A percentile compares a stretch with the other conserved stretches of the same genome.
These are phyloP conservation scores for Gorsachius goisagi DNA, from an alignment of 2,113 vertebrate genomes.

Conservation along the genomic window DNA sequence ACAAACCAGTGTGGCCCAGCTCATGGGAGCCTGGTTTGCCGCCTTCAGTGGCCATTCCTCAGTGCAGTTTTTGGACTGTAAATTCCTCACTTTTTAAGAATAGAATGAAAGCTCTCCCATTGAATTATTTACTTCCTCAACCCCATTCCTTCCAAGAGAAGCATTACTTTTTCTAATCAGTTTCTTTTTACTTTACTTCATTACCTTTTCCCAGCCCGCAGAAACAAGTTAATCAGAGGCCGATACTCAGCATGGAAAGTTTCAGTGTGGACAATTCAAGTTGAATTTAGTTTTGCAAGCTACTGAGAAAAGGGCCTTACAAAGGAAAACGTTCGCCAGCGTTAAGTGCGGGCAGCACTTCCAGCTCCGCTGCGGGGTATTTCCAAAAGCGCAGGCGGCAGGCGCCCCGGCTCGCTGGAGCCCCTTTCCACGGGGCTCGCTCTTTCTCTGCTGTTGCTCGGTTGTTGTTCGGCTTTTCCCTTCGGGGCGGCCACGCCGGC, in stretches of 20 bases:
- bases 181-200: background rate
- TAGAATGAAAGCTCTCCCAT: background rate
- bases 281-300: background rate
- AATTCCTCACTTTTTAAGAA: background rate
- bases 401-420: too few relatives aligned
- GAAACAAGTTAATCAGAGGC: background rate
- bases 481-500: fast-evolving
- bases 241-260: background rate
- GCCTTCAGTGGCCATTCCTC: background rate
- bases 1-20: background rate
- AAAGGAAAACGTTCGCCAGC: background rate
- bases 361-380: fast-evolving
- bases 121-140: background rate
- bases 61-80: background rate
- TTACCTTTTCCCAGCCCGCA: background rate
- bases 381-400: background rate
- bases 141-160: background rate
- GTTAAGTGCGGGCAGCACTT: fast-evolving
- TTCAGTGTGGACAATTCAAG: background rate
- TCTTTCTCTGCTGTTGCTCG: background rate
- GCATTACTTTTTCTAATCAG: fast-evolving
- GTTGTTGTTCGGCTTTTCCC: too few relatives aligned
- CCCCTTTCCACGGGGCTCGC: background rate
- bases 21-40: fast-evolving
- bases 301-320: background rate